Evolutionary conservation across 2,113 vertebrate genomes (phyloP), one percentile per base, ranked within the genome.

Genomic region (Gymnorhina tibicen): DNA sequence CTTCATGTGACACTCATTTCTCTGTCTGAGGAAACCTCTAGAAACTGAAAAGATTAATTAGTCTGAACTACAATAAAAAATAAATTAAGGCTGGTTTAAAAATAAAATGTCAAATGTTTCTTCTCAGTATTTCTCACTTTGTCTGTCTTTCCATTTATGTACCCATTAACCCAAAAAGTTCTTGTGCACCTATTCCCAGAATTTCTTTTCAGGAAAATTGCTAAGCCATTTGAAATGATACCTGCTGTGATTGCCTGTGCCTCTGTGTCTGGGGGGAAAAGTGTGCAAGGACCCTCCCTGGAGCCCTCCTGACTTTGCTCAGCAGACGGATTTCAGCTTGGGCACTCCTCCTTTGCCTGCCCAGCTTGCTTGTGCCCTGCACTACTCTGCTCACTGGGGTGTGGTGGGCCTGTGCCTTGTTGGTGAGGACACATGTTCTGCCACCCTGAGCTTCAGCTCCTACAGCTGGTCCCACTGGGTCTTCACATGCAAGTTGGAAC

Each of bases 331-430:
- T 56, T 87, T 85, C 44, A 55, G 24, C 59, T 66, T 59, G 33
- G 16, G 23, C 23, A 13, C 37, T 81, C 21, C 23, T 47, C 15
- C 24, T 59, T 50, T 28, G 14, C 30, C 11, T 68, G 3, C 10
- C 41, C 52, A 79, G 11, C 16, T 44, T 44, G 42, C 20, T 73
- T 0, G 0, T 3, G 2, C 20, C 27, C 69, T 52, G 3, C 21
- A 33, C 3, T 1, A 0, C 35, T 50, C 7, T 70, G 3, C 16
- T 41, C 3, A 0, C 6, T 24, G 41, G 5, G 3, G 1, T 47
- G 13, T 0, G 1, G 12, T 42, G 16, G 22, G 3, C 8, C 10
- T 33, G 12, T 55, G 44, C 10, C 46, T 52, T 23, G 0, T 9
- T 50, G 26, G 9, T 66, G n/a, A 22, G 5, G 10, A 14, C 33